phyloP scores from a whole-genome alignment of 2,113 vertebrate genomes.

The Cariama cristata region DNA sequence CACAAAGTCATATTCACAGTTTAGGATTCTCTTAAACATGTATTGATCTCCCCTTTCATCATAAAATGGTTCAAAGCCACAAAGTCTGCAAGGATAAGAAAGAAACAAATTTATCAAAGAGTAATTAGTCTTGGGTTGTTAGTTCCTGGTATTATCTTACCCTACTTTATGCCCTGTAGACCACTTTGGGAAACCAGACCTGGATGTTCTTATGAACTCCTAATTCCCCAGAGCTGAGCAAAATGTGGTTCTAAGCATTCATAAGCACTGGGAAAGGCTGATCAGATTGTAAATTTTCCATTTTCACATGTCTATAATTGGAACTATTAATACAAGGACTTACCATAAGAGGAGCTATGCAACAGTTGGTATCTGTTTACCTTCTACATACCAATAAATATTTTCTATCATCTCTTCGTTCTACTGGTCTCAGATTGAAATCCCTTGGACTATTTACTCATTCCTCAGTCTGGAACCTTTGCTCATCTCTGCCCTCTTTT shows the following conservation, averaged over 20 bases:
- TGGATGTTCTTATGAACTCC: not conserved
- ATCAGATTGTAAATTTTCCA: not conserved
- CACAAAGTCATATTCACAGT: conserved; percentile 92
- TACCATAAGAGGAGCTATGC: not conserved
- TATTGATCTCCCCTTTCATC: conserved; percentile 91
- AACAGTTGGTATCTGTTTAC: not conserved
- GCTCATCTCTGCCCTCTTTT: not conserved
- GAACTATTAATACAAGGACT: not conserved
- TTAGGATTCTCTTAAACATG: conserved; percentile 91
- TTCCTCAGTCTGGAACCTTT: not conserved
- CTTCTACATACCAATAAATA: not conserved
- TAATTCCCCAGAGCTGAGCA: not conserved
- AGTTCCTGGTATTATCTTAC: not conserved
- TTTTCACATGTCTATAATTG: not conserved
- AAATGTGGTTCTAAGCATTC: not conserved
- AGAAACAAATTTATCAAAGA: not conserved
- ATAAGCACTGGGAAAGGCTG: not conserved
- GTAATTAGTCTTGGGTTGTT: not conserved
- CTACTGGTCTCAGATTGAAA: not conserved
- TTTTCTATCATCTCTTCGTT: not conserved
- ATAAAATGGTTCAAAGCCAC: conserved; percentile 91
- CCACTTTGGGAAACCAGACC: not conserved
- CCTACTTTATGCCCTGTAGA: not conserved
- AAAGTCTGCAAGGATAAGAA: conserved; percentile 77
- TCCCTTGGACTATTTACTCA: not conserved